A percentile compares a stretch with the other conserved stretches of the same genome.
Conservation (phyloP, 2,797 vertebrate species). For the Sebastes hubbsi region DNA sequence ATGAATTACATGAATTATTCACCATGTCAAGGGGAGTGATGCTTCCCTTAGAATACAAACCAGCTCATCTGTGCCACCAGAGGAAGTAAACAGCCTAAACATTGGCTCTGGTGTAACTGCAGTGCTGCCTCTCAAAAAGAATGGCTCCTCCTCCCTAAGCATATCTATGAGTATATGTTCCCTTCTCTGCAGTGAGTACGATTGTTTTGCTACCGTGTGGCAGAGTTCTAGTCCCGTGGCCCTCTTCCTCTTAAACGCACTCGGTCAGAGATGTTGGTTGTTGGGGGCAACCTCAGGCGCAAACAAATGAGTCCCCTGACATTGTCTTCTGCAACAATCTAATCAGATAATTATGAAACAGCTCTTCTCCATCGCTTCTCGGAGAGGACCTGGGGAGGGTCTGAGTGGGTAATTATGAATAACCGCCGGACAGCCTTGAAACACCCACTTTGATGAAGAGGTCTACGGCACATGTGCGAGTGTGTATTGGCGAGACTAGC, state of each 20-base stretch:
- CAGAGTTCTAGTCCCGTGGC: background rate
- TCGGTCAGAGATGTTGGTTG: constrained; percentile 44
- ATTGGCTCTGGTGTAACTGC: background rate
- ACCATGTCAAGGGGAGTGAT: background rate
- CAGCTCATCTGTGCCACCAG: constrained; percentile 27
- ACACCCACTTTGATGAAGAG: constrained; percentile 61
- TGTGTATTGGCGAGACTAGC: constrained; percentile 25
- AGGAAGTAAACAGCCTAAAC: constrained; percentile 5
- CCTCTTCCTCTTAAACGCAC: constrained; percentile 14
- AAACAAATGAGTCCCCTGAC: constrained; percentile 56
- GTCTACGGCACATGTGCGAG: constrained; percentile 1
- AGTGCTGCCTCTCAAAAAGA: background rate
- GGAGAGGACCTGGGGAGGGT: constrained; percentile 31
- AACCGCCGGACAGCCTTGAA: constrained; percentile 53
- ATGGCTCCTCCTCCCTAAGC: background rate
- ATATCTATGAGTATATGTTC: constrained; percentile 7
- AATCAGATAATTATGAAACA: constrained; percentile 68
- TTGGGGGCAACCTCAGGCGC: constrained; percentile 49
- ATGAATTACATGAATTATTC: constrained; percentile 25
- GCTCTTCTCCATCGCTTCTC: constrained; percentile 43
- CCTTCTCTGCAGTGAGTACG: constrained; percentile 6
- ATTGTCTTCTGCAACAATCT: constrained; percentile 53
- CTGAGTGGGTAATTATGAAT: constrained; percentile 61
- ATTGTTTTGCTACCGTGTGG: constrained; percentile 16
- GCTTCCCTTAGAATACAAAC: constrained; percentile 35